These are phyloP conservation scores for Noctua comes DNA, from an alignment of 2,888 invertebrate genomes.

Conservation along the genomic window DNA sequence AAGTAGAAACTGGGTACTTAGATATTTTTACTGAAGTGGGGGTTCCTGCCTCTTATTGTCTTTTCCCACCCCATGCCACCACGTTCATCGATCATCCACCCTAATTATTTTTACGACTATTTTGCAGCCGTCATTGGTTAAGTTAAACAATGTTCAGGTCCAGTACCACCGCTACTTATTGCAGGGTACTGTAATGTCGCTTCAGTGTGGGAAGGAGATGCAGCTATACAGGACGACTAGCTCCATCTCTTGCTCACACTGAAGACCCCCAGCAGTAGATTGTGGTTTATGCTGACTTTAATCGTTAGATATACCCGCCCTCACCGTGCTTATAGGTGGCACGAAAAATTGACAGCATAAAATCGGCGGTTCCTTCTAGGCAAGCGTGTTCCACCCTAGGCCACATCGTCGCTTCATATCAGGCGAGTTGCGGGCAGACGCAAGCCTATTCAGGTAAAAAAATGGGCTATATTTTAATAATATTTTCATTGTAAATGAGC, in stretches of 20 bases:
- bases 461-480: too few species aligned
- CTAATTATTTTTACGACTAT: conserved; percentile 4
- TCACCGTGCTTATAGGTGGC: not conserved
- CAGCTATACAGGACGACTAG: not conserved
- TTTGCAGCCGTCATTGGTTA: not conserved
- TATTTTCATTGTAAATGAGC: too few species aligned
- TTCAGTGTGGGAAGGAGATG: not conserved
- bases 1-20: not conserved
- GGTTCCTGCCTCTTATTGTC: not conserved
- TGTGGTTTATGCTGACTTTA: not conserved
- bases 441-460: too few species aligned
- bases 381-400: too few species aligned
- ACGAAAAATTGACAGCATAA: not conserved
- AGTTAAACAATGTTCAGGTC: not conserved
- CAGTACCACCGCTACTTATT: not conserved
- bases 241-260: not conserved
- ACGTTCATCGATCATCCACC: too few species aligned
- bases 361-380: not conserved
- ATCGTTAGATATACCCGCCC: not conserved
- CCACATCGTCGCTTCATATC: not conserved
- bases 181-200: not conserved
- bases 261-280: not conserved
- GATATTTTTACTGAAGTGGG: not conserved
- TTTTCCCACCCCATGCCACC: not conserved
- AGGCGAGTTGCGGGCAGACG: not conserved